These are phyloP conservation scores for Boloria euphrosyne DNA, from an alignment of 2,888 invertebrate species.

Conservation along the genomic window DNA sequence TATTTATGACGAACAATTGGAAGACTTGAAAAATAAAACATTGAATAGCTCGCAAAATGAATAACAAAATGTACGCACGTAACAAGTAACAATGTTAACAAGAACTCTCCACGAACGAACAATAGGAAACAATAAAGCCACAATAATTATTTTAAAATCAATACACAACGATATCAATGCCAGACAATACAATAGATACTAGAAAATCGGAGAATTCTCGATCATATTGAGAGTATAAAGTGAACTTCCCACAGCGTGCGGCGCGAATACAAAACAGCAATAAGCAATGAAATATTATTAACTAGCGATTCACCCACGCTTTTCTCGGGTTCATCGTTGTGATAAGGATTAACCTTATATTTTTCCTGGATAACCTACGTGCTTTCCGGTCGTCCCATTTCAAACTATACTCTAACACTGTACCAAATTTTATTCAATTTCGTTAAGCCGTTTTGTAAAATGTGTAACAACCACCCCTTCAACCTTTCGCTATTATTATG, in stretches of 20 bases:
- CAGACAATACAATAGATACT: constrained; percentile 10
- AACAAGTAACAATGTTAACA: constrained; percentile 1
- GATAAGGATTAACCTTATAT: too few species aligned
- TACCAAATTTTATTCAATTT: too few species aligned
- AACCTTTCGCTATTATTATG: too few species aligned
- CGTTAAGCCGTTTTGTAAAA: too few species aligned
- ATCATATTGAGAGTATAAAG: not conserved
- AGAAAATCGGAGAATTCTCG: constrained; percentile 8
- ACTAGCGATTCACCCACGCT: too few species aligned
- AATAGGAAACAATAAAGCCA: not conserved
- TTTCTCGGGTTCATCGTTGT: too few species aligned
- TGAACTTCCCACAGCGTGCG: not conserved
- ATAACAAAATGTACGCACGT: not conserved
- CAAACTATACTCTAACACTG: too few species aligned
- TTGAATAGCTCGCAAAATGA: not conserved
- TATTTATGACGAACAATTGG: not conserved
- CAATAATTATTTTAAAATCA: constrained; percentile 14
- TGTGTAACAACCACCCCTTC: too few species aligned
- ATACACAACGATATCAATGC: constrained; percentile 4
- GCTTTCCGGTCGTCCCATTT: too few species aligned
- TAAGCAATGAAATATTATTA: too few species aligned
- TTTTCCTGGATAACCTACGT: too few species aligned
- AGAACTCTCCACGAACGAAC: constrained; percentile 3
- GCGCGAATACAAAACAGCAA: not conserved
- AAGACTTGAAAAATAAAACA: not conserved